Evolutionary conservation across 2,888 invertebrate genomes (phyloP), one percentile per base, ranked within the genome.

Genomic region (Oegoconia quadripuncta): DNA sequence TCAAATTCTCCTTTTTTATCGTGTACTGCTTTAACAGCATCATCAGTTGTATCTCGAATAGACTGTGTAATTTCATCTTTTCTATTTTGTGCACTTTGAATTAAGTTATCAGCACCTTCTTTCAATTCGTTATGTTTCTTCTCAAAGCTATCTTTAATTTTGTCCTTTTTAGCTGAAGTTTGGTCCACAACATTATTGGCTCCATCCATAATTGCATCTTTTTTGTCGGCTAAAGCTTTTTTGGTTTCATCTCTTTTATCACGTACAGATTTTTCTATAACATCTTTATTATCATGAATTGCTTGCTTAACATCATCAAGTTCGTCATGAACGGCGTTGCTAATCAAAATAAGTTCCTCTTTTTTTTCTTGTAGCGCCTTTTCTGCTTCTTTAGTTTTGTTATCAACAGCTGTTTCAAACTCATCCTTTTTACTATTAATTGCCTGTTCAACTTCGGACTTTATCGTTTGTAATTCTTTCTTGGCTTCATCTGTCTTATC

Each of bases 201-300:
- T 39, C 64, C 65, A 25, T 60, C 56, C 45, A 66, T 65, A 12
- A 72, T 48, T 52, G 72, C 67, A 18, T 75, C 73, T 50, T 77
- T 81, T 32, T 70, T 73, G 39, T 72, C 53, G 31, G 63, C 54
- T 9, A 73, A 50, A 14, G 52, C 52, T 28, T 66, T 54, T 52
- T 63, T 62, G 2, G 70, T 47, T 48, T 67, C 65, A 3, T 72
- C 64, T 39, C 64, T 54, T 48, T 66, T 57, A 28, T 59, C 50
- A 16, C 38, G 34, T 22, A 42, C 40, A 5, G 45, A 39, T 15
- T 38, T 34, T 34, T 29, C 35, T 11, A 46, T 18, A 9, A 45
- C 41, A 8, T 25, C 26, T 30, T 48, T 45, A 41, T 52, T 52
- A 23, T 48, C 50, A 16, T 52, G 46, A 37, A 55, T 15, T 15